These are phyloP conservation scores for Syrrhaptes paradoxus DNA, from an alignment of 2,113 vertebrate genomes.

Conservation along the genomic window DNA sequence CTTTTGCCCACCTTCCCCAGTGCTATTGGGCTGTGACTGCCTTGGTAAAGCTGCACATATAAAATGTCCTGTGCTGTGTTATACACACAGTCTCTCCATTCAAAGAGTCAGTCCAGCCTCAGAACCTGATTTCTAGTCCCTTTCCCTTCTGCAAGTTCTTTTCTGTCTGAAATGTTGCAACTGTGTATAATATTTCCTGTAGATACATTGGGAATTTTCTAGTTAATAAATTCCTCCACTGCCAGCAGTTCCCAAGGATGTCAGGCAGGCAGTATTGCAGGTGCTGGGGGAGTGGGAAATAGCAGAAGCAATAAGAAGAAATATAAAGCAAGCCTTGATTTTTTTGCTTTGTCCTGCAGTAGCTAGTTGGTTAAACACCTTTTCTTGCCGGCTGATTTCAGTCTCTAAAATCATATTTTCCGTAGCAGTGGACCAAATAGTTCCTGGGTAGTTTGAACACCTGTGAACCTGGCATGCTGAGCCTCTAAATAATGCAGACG, in stretches of 20 bases:
- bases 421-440: neutral
- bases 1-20: neutral
- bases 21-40: neutral
- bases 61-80: neutral
- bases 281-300: neutral
- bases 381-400: neutral
- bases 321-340: neutral
- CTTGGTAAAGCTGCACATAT: neutral
- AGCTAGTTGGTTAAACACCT: neutral
- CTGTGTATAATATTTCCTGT: neutral
- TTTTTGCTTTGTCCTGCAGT: conserved; percentile 5
- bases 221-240: neutral
- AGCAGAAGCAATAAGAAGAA: neutral
- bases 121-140: neutral
- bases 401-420: conserved; percentile 45
- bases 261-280: neutral
- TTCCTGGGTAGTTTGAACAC: conserved; percentile 54
- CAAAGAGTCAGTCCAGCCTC: neutral
- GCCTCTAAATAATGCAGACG: conserved; percentile 29
- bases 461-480: conserved; percentile 30
- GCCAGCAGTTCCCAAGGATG: neutral
- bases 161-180: neutral
- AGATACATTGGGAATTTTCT: neutral
- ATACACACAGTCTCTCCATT: accelerated
- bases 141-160: neutral